Evolutionary conservation across 2,113 vertebrate species (phyloP).

Genomic region (Pangasianodon hypophthalmus): DNA sequence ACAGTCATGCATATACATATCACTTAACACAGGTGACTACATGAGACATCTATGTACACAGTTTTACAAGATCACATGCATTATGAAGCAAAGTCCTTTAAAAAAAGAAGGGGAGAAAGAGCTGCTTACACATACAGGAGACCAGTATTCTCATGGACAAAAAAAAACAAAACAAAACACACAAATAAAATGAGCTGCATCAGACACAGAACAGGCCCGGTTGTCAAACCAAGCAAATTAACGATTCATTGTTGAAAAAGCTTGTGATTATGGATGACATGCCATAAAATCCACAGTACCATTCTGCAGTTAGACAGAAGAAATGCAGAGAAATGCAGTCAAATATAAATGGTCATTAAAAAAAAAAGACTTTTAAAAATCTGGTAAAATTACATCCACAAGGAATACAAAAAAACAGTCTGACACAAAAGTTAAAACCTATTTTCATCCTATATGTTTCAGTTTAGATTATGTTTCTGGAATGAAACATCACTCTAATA

Average conservation of each 20-base stretch:
- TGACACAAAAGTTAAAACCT: background rate
- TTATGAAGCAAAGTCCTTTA: constrained; percentile 33
- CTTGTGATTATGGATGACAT: constrained; percentile 13
- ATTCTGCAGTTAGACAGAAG: background rate
- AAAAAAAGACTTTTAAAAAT: background rate
- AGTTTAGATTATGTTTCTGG: background rate
- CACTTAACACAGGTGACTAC: constrained; percentile 51
- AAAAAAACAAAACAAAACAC: background rate
- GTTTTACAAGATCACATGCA: constrained; percentile 66
- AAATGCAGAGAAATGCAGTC: background rate
- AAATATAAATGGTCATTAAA: background rate
- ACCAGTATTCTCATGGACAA: constrained; percentile 3
- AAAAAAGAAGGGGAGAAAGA: constrained; percentile 20
- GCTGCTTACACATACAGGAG: constrained; percentile 59
- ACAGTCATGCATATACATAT: constrained; percentile 63
- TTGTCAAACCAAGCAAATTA: background rate
- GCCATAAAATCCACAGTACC: constrained; percentile 22
- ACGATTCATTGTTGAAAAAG: background rate
- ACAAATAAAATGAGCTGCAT: constrained; percentile 15
- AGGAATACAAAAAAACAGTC: background rate
- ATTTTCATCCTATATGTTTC: background rate
- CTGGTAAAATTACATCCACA: background rate
- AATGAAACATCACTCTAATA: constrained; percentile 8
- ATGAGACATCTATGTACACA: constrained; percentile 38
- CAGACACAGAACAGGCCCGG: constrained; percentile 27